phyloP scores from a whole-genome alignment of 2,113 vertebrate species.

The Neodontobutis hainanensis region DNA sequence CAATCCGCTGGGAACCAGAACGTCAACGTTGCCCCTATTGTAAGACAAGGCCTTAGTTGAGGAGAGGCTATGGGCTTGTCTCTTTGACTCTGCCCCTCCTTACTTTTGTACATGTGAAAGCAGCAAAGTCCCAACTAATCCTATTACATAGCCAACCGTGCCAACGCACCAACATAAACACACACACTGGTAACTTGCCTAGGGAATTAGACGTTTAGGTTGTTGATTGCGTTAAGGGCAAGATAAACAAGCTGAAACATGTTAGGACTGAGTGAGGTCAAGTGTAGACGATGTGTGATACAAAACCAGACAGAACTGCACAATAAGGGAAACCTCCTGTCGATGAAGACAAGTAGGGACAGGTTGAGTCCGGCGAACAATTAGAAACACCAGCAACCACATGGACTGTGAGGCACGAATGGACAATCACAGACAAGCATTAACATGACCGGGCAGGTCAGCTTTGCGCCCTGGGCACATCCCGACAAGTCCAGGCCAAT shows the following conservation, averaged over 20 bases:
- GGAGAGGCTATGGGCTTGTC: too few species aligned
- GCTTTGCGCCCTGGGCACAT: not conserved
- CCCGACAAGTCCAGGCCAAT: slow-evolving; percentile 9
- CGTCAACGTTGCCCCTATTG: too few species aligned
- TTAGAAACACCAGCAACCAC: not conserved
- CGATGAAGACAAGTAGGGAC: slow-evolving; percentile 34
- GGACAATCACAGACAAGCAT: slow-evolving; percentile 28
- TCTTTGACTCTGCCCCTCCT: slow-evolving; percentile 20
- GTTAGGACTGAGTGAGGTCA: slow-evolving; percentile 31
- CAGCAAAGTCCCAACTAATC: slow-evolving; percentile 56
- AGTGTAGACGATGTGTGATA: not conserved
- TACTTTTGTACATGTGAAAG: slow-evolving; percentile 7
- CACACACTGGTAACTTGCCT: slow-evolving; percentile 14
- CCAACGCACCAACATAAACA: slow-evolving; percentile 20
- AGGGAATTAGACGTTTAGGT: slow-evolving; percentile 19
- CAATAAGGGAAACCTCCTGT: not conserved
- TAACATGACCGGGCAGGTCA: slow-evolving; percentile 40
- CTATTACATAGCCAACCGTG: slow-evolving; percentile 43
- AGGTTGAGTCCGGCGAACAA: slow-evolving; percentile 22
- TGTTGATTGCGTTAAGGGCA: slow-evolving; percentile 11
- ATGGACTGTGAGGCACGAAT: slow-evolving; percentile 10
- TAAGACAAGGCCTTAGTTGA: too few species aligned
- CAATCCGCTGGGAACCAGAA: too few species aligned
- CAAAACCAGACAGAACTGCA: not conserved
- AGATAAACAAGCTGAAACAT: slow-evolving; percentile 47